These are phyloP conservation scores for Naso thynnoides DNA, from an alignment of 2,797 vertebrate species.

Conservation along the genomic window DNA sequence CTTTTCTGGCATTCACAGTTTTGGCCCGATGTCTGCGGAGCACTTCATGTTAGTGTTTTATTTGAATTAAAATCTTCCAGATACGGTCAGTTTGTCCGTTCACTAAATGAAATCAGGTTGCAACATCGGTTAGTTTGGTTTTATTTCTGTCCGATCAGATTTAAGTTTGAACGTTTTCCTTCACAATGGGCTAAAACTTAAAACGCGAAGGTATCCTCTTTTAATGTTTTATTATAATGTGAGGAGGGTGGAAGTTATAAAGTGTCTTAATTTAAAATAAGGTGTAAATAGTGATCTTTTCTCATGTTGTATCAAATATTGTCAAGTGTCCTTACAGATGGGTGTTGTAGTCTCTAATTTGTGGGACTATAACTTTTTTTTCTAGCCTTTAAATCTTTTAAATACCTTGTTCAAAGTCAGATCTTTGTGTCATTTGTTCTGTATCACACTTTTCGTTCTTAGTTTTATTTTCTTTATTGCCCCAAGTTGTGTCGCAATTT, in stretches of 20 bases:
- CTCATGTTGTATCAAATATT: slow-evolving; percentile 24
- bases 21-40: slow-evolving; percentile 17
- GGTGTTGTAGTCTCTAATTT: slow-evolving; percentile 12
- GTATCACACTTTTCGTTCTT: background rate
- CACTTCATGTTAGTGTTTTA: slow-evolving; percentile 25
- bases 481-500: background rate
- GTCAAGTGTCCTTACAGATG: slow-evolving; percentile 29
- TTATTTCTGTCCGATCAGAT: slow-evolving; percentile 8
- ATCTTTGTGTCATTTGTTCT: slow-evolving; percentile 7
- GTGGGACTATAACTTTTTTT: slow-evolving; percentile 3
- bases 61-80: slow-evolving; percentile 3
- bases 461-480: background rate
- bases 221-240: slow-evolving; percentile 55
- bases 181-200: slow-evolving; percentile 4
- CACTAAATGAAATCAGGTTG: background rate
- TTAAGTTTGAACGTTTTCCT: background rate
- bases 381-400: slow-evolving; percentile 19
- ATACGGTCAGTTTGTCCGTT: slow-evolving; percentile 1
- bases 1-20: slow-evolving; percentile 16
- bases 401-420: slow-evolving; percentile 17
- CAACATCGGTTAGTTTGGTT: slow-evolving; percentile 9
- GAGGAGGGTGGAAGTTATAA: slow-evolving; percentile 41
- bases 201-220: slow-evolving; percentile 23
- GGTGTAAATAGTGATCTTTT: slow-evolving; percentile 40
- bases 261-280: slow-evolving; percentile 63